Evolutionary conservation across 1,140 invertebrate genomes (phyloP), one percentile per base, ranked within the genome.

Genomic region (Acromyrmex charruanus): DNA sequence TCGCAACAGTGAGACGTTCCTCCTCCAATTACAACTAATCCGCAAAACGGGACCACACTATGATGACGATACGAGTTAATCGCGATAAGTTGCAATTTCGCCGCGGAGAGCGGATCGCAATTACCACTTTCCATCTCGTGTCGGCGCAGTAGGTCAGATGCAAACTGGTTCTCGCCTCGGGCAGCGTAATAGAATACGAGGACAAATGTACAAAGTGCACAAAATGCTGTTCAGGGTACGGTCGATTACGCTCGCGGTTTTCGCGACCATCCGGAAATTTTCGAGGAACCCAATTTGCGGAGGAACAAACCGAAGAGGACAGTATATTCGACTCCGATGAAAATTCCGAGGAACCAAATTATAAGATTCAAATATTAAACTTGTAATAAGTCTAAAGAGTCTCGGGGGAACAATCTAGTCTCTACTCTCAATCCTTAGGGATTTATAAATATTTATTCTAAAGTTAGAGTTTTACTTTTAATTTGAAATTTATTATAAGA

Each of bases 81-180:
- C 80, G 69, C 80, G 80, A 84, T 84, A 84, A 84, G 80, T 84
- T 61, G 69, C 80, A 84, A 84, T 84, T 84, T 84, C 80, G 69
- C 80, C 69, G 80, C 80, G 69, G 58, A 84, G 80, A 84, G 69
- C 80, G 69, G 80, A 84, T 84, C 71, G 80, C 80, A 75, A 84
- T 84, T 84, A 84, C 80, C 80, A 84, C 80, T 84, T 84, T 84
- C 80, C 80, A 74, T 84, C 80, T 84, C 80, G 80, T 75, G 80
- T 84, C 80, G 80, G 80, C 80, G 80, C 80, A 84, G 80, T 84
- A 84, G 80, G 80, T 84, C 80, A 84, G 80, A 84, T 84, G 80
- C 80, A 84, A 84, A 84, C 80, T 84, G 80, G 80, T 84, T 84
- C 80, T 84, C 80, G 69, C 80, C 80, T 84, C 69, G 58, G 69